Base-by-base conservation (phyloP, 2,797 vertebrate genomes). In the Cyprinella venusta region DNA sequence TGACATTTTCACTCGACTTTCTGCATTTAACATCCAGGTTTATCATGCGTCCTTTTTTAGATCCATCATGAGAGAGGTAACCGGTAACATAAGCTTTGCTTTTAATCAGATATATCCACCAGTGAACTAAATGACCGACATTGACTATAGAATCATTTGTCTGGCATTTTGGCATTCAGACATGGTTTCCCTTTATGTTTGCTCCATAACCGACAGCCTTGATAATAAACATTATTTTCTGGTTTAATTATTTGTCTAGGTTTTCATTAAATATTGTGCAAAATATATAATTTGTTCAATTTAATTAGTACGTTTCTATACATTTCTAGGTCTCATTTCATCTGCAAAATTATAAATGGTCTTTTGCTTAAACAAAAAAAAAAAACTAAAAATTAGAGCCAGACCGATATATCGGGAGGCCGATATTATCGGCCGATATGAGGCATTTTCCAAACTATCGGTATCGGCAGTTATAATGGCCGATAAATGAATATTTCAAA, bases 1-100 rank as follows among this genome's bases (percentile, higher is more conserved):
- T 88, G 82, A 83, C 80, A 83, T 86, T 88, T 86, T 86, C 71
- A 74, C 70, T 86, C 33, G 79, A 61, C 81, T 65, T 67, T 42
- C 77, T 80, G 64, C 54, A 16, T 84, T 77, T 50, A 65, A 68
- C 36, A 70, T 74, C 64, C 50, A 75, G 64, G 52, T 83, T 85
- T 69, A 36, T 80, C 52, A 59, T 74, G 24, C 36, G 15, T 85
- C 74, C 26, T 83, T 67, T 79, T 83, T 85, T 64, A 83, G 80
- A 74, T 65, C 21, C 18, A 30, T 54, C 16, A 3, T 38, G 26
- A 33, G 38, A 83, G 26, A 76, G 38, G n/a, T 8, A 33, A 36
- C 10, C 16, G 8, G 50, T 69, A 16, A 67, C 9, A 24, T 79
- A 54, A 40, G 26, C 64, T 13, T 9, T 50, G 59, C 21, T 61